Evolutionary conservation across 2,113 vertebrate species (phyloP).

Genomic region (Marmota flaviventris): DNA sequence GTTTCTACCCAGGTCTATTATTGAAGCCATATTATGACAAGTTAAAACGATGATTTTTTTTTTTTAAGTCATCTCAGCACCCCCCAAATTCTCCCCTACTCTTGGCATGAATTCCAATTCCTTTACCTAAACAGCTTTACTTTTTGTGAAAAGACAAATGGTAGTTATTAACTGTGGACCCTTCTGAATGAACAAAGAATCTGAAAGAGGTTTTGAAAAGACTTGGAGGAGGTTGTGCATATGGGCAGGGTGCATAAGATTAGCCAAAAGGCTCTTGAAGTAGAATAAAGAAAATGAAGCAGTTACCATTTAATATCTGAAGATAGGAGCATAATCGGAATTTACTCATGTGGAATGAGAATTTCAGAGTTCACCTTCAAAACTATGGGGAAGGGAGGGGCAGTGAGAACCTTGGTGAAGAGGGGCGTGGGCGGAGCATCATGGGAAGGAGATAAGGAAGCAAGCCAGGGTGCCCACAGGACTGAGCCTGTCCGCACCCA

Average conservation of each 20-base stretch:
- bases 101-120: slow-evolving; percentile 48
- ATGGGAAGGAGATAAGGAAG: background rate
- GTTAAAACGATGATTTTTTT: background rate
- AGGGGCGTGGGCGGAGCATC: background rate
- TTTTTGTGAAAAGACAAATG: slow-evolving; percentile 61
- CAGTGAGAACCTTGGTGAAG: background rate
- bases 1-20: background rate
- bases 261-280: background rate
- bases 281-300: background rate
- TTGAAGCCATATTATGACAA: background rate
- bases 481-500: background rate
- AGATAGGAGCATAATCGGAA: background rate
- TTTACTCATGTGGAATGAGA: background rate
- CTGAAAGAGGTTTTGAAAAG: background rate
- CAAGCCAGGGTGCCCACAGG: background rate
- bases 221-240: background rate
- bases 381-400: background rate
- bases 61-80: background rate
- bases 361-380: background rate
- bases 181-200: slow-evolving; percentile 31
- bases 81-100: background rate
- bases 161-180: slow-evolving; percentile 32
- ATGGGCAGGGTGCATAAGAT: background rate
- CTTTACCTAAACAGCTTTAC: slow-evolving; percentile 51
- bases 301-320: background rate